Conservation (phyloP, 1,140 invertebrate genomes). For the Hestina assimilis region DNA sequence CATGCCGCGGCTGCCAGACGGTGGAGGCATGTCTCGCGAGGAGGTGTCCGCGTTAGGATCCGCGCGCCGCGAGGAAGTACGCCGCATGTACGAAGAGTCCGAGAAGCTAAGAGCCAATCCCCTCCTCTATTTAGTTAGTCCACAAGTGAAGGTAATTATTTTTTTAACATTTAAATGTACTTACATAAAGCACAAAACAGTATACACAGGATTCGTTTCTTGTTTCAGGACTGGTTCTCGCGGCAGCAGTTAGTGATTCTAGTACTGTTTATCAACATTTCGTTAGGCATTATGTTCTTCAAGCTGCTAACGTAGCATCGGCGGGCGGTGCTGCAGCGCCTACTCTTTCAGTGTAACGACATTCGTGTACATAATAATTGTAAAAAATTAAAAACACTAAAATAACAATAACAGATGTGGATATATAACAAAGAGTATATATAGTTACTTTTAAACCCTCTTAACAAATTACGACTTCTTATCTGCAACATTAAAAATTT, state of each 20-base stretch:
- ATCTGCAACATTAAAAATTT: slow-evolving; percentile 14
- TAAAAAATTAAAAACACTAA: slow-evolving; percentile 22
- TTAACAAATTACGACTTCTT: slow-evolving; percentile 9
- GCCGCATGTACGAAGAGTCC: slow-evolving; percentile 93
- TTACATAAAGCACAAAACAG: neutral
- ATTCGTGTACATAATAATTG: slow-evolving; percentile 26
- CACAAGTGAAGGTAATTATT: slow-evolving; percentile 94
- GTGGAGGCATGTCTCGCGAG: slow-evolving; percentile 93
- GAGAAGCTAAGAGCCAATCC: slow-evolving; percentile 96
- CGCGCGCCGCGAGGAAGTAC: slow-evolving; percentile 94
- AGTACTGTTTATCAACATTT: slow-evolving; percentile 97
- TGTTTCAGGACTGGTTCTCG: slow-evolving; percentile 96
- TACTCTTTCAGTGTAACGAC: slow-evolving; percentile 21
- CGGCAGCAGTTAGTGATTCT: slow-evolving; percentile 97
- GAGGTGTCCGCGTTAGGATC: slow-evolving; percentile 96
- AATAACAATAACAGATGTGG: slow-evolving; percentile 42
- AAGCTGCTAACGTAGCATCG: slow-evolving; percentile 93
- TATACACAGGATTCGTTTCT: too few species aligned
- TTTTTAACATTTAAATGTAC: neutral
- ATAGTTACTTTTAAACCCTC: slow-evolving; percentile 8
- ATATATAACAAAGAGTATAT: slow-evolving; percentile 29
- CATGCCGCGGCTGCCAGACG: slow-evolving; percentile 85
- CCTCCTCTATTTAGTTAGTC: slow-evolving; percentile 96
- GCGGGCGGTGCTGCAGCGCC: slow-evolving; percentile 63
- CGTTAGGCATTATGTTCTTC: slow-evolving; percentile 97